Conservation (phyloP, 2,113 vertebrate genomes). For the Myrmecophaga tridactyla region DNA sequence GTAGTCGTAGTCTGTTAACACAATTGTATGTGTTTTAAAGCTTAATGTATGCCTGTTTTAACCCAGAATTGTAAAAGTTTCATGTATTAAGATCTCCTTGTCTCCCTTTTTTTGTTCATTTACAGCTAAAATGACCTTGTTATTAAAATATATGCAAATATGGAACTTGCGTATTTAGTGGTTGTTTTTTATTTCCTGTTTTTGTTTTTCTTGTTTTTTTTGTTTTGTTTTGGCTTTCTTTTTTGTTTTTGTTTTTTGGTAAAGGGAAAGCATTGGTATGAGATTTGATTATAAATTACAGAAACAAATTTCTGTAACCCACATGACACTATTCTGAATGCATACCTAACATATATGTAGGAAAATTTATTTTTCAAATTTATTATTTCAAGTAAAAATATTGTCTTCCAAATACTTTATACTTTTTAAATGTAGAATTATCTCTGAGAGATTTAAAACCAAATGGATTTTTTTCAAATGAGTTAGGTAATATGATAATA, state of each 20-base stretch:
- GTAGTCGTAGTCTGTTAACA: slow-evolving; percentile 62
- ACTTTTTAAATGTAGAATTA: not conserved
- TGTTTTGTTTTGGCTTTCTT: no score
- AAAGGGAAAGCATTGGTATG: not conserved
- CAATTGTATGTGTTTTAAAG: slow-evolving; percentile 67
- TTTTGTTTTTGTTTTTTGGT: slow-evolving; percentile 8
- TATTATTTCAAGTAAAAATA: slow-evolving; percentile 26
- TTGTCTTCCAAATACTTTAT: not conserved
- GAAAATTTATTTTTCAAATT: slow-evolving; percentile 30
- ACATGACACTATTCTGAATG: not conserved
- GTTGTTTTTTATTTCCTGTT: not conserved
- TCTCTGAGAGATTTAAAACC: slow-evolving; percentile 5
- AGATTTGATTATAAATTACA: slow-evolving; percentile 6
- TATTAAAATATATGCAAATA: slow-evolving; percentile 82
- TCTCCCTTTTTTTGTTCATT: slow-evolving; percentile 81
- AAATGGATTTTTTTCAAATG: not conserved
- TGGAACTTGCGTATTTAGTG: slow-evolving; percentile 38
- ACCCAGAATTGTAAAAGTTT: slow-evolving; percentile 74
- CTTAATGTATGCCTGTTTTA: slow-evolving; percentile 71
- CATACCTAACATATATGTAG: not conserved
- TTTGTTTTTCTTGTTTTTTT: no score
- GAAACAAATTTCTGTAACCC: not conserved
- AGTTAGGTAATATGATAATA: not conserved
- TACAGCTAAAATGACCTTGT: slow-evolving; percentile 78
- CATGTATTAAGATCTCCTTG: slow-evolving; percentile 74